Evolutionary conservation across 1,140 invertebrate species (phyloP).

Genomic region (Drosophila bifasciata): DNA sequence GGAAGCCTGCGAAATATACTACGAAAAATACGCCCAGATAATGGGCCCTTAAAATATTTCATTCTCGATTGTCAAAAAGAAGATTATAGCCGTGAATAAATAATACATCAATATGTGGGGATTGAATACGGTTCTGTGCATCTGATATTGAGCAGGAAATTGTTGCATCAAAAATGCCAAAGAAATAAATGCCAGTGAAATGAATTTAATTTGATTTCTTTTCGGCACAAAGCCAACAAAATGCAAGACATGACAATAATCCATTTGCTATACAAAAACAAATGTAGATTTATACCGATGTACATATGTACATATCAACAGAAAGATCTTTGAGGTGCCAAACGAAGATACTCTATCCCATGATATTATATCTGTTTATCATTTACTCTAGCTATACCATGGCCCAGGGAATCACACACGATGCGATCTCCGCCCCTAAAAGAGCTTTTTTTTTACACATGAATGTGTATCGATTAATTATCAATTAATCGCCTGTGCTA

Average conservation of each 20-base stretch:
- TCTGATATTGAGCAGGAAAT: conserved; percentile 55
- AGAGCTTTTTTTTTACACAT: too few species aligned
- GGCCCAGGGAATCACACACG: too few species aligned
- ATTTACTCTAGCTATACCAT: too few species aligned
- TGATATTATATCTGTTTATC: too few species aligned
- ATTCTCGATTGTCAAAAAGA: conserved; percentile 23
- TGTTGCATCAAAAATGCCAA: conserved; percentile 40
- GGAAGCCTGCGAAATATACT: conserved; percentile 32
- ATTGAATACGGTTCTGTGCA: conserved; percentile 7
- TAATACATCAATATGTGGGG: conserved; percentile 30
- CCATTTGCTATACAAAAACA: conserved; percentile 22
- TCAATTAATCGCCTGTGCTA: too few species aligned
- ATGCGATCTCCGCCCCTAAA: too few species aligned
- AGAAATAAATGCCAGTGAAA: conserved; percentile 36
- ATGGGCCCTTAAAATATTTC: conserved; percentile 38
- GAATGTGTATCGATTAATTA: too few species aligned
- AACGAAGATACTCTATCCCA: too few species aligned
- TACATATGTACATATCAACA: too few species aligned
- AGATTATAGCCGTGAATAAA: neutral
- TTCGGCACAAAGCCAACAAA: conserved; percentile 57
- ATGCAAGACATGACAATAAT: conserved; percentile 54
- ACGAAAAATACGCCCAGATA: conserved; percentile 23
- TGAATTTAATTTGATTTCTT: conserved; percentile 40
- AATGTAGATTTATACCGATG: too few species aligned
- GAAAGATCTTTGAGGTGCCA: too few species aligned